Conservation (phyloP, 2,888 invertebrate species). For the Embidobia sp. region DNA sequence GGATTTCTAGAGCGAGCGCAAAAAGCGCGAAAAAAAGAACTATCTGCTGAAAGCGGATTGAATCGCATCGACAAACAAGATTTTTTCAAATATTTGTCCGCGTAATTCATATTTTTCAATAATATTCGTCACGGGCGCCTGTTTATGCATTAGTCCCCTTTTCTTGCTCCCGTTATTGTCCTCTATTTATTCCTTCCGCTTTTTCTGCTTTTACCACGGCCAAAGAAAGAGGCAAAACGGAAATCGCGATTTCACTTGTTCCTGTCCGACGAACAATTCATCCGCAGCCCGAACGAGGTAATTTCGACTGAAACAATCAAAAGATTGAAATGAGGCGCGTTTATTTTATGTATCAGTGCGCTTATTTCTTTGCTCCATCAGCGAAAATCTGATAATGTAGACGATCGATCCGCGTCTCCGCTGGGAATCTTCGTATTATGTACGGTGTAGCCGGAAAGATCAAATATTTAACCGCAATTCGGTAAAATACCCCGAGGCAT, state of each 20-base stretch:
- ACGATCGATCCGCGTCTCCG: slow-evolving; percentile 57
- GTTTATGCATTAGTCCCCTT: too few species aligned
- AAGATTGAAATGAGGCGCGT: slow-evolving; percentile 26
- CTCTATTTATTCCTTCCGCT: too few species aligned
- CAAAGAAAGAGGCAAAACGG: too few species aligned
- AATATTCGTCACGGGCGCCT: slow-evolving; percentile 1
- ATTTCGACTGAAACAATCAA: slow-evolving; percentile 35
- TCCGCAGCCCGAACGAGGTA: too few species aligned
- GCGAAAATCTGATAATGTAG: slow-evolving; percentile 61
- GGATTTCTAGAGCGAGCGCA: slow-evolving; percentile 23
- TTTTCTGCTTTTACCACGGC: too few species aligned
- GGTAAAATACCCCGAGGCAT: slow-evolving; percentile 69
- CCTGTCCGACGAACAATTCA: too few species aligned
- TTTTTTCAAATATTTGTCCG: slow-evolving; percentile 42
- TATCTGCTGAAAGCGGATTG: slow-evolving; percentile 42
- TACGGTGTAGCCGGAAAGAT: slow-evolving; percentile 65
- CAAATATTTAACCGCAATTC: slow-evolving; percentile 76
- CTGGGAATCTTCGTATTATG: slow-evolving; percentile 61
- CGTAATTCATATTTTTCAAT: slow-evolving; percentile 41
- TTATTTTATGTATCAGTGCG: slow-evolving; percentile 60
- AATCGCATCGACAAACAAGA: slow-evolving; percentile 37
- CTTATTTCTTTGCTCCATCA: slow-evolving; percentile 59
- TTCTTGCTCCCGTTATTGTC: too few species aligned
- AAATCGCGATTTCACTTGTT: too few species aligned
- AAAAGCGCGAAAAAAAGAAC: slow-evolving; percentile 5